Evolutionary conservation across 2,113 vertebrate species (phyloP).

Genomic region (Oostethus manadensis): DNA sequence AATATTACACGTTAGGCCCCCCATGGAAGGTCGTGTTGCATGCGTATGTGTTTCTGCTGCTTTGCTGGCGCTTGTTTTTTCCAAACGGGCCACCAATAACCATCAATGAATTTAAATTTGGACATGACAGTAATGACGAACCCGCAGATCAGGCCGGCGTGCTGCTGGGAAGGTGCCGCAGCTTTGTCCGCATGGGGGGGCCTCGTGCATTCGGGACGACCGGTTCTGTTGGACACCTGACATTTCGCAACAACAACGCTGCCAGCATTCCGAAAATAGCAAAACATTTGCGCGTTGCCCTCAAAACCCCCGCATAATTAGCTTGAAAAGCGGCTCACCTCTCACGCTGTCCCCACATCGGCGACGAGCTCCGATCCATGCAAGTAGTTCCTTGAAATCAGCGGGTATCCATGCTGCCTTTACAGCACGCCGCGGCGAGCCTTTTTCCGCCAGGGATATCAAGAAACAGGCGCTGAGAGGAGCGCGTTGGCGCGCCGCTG

Average conservation of each 20-base stretch:
- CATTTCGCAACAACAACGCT: neutral
- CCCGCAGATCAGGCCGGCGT: neutral
- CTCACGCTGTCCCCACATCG: conserved; percentile 60
- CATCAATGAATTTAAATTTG: neutral
- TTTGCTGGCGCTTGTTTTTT: neutral
- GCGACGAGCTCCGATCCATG: conserved; percentile 69
- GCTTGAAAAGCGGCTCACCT: conserved; percentile 52
- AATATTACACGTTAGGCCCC: neutral
- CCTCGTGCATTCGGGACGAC: neutral
- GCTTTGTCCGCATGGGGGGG: neutral
- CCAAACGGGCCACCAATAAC: neutral
- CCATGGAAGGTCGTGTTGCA: neutral
- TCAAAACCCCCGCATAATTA: conserved; percentile 21
- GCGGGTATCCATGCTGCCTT: conserved; percentile 41
- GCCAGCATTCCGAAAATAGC: neutral
- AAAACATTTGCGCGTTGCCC: conserved; percentile 8
- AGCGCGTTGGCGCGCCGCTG: conserved; percentile 17
- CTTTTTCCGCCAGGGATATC: neutral
- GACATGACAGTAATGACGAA: neutral
- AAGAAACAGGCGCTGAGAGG: conserved; percentile 4
- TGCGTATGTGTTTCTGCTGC: neutral
- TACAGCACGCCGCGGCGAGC: conserved; percentile 33
- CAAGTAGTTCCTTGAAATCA: conserved; percentile 42
- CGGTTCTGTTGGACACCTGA: neutral
- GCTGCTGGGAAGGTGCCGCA: neutral